Percentiles rank a stretch among this genome's conserved stretches.
Conservation (phyloP, 2,113 vertebrate genomes). For the Megaceryle maxima region DNA sequence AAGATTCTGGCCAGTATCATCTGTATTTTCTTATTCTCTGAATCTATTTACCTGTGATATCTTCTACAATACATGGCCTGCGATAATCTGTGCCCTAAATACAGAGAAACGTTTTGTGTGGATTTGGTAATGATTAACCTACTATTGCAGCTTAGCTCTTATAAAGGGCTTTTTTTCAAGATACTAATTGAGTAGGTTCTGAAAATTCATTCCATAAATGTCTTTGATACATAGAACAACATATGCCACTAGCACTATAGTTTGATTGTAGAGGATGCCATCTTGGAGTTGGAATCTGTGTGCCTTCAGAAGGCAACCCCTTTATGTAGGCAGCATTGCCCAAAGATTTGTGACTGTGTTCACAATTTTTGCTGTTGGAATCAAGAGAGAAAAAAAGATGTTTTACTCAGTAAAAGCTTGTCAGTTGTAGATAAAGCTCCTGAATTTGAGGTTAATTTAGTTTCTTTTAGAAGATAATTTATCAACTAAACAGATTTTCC, state of each 20-base stretch:
- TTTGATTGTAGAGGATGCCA: neutral
- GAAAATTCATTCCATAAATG: neutral
- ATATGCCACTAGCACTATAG: neutral
- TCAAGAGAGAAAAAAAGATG: neutral
- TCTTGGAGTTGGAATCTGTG: neutral
- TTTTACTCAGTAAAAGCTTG: neutral
- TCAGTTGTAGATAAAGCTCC: neutral
- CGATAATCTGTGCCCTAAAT: neutral
- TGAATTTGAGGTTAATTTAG: neutral
- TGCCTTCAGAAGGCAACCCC: neutral
- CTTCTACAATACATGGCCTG: neutral
- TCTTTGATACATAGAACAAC: fast-evolving
- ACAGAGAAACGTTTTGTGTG: neutral
- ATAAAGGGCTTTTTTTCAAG: neutral
- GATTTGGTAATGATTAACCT: neutral
- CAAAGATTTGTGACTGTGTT: neutral
- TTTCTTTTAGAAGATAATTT: neutral
- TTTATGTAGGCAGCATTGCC: neutral
- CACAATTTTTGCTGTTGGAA: neutral
- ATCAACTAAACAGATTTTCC: no score
- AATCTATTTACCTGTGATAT: neutral
- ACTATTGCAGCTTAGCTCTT: neutral
- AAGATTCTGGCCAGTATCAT: neutral
- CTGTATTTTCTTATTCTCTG: neutral
- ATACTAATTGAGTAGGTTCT: neutral